phyloP scores from a whole-genome alignment of 2,888 invertebrate species.

The Nomada ferruginata region DNA sequence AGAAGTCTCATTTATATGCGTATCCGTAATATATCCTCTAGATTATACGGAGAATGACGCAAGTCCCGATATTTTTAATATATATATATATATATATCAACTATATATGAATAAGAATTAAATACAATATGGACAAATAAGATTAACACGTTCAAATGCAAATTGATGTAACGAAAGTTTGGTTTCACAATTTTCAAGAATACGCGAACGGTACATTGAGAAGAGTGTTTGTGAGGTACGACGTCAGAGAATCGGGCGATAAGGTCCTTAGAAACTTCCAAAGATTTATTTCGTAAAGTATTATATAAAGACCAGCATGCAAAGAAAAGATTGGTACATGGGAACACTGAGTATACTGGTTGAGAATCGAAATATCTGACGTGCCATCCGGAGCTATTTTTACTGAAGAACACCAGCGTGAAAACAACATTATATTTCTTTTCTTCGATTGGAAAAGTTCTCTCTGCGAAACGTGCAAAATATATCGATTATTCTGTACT shows the following conservation, averaged over 20 bases:
- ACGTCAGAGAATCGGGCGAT: not conserved
- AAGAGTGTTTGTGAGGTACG: too few species aligned
- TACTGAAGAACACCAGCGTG: conserved; percentile 10
- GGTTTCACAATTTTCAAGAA: not conserved
- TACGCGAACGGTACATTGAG: not conserved
- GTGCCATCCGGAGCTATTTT: conserved; percentile 26
- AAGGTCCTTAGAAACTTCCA: not conserved
- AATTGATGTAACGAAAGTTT: not conserved
- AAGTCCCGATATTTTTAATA: conserved; percentile 13
- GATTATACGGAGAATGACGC: conserved; percentile 5
- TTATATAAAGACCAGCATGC: too few species aligned
- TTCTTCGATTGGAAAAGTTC: not conserved
- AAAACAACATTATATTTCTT: conserved; percentile 6
- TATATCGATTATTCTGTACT: not conserved
- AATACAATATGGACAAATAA: not conserved
- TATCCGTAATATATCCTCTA: too few species aligned
- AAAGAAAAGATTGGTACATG: not conserved
- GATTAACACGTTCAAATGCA: not conserved
- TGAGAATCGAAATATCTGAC: conserved; percentile 1
- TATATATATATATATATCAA: conserved; percentile 7
- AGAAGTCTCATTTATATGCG: not conserved
- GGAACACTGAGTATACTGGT: not conserved
- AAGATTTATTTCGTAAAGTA: not conserved
- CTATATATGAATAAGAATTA: not conserved
- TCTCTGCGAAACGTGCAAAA: not conserved